phyloP scores from a whole-genome alignment of 2,797 vertebrate genomes.

The Poeciliopsis infans region DNA sequence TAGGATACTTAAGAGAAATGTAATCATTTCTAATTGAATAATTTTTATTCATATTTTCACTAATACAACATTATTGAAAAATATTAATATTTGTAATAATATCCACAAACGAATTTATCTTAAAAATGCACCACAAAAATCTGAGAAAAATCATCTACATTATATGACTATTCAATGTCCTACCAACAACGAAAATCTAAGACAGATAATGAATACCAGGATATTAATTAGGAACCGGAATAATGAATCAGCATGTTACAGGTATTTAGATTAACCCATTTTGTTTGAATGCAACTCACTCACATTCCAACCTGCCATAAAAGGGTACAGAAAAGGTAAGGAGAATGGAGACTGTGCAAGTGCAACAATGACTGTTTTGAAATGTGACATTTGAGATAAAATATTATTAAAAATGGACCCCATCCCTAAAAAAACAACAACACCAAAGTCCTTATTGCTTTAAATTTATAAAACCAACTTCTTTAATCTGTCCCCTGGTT shows the following conservation, averaged over 20 bases:
- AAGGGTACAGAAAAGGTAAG: not conserved
- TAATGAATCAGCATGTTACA: not conserved
- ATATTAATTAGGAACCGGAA: not conserved
- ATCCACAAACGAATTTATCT: too few species aligned
- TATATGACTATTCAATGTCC: not conserved
- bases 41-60: too few species aligned
- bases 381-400: not conserved
- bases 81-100: too few species aligned
- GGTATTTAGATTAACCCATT: not conserved
- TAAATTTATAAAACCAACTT: not conserved
- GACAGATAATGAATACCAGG: too few species aligned
- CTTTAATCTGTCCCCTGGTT: not conserved
- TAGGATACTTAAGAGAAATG: too few species aligned
- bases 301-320: not conserved
- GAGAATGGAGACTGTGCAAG: not conserved
- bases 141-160: not conserved
- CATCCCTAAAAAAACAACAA: not conserved
- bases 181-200: not conserved
- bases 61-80: too few species aligned
- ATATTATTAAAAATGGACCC: not conserved
- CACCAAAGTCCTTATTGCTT: too few species aligned
- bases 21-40: too few species aligned
- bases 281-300: not conserved
- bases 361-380: not conserved
- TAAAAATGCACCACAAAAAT: not conserved